These are phyloP conservation scores for Synchiropus splendidus DNA, from an alignment of 2,113 vertebrate genomes.

Conservation along the genomic window DNA sequence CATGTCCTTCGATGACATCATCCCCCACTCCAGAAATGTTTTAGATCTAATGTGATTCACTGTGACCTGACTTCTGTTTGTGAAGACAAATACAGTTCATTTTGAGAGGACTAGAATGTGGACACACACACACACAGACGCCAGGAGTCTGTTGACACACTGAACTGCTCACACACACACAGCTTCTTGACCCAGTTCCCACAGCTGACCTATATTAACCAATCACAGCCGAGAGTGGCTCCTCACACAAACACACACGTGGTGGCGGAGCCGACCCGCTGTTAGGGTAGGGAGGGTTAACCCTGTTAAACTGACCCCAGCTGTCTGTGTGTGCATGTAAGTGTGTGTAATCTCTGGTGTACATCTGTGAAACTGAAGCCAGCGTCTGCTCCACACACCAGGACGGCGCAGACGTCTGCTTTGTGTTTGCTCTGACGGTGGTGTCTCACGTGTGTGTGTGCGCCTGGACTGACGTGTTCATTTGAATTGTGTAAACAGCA, in stretches of 20 bases:
- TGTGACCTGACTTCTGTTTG: too few species aligned
- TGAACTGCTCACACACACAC: background rate
- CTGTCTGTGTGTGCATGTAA: background rate
- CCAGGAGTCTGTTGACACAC: background rate
- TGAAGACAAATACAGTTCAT: too few species aligned
- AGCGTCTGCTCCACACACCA: slow-evolving; percentile 13
- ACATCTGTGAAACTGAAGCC: slow-evolving; percentile 31
- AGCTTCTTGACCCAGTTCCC: background rate
- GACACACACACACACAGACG: background rate
- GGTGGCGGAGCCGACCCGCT: too few species aligned
- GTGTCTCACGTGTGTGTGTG: background rate
- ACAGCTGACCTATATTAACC: too few species aligned
- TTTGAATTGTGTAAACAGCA: background rate
- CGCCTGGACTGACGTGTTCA: too few species aligned
- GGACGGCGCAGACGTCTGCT: background rate
- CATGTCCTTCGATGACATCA: too few species aligned
- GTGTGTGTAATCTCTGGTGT: slow-evolving; percentile 14
- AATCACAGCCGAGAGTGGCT: background rate
- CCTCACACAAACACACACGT: background rate
- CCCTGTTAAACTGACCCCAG: background rate
- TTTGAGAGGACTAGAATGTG: too few species aligned
- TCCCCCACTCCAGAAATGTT: too few species aligned
- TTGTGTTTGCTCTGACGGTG: too few species aligned
- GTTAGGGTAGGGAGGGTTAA: too few species aligned
- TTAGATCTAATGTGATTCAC: too few species aligned